These are phyloP conservation scores for Platysternon megacephalum DNA, from an alignment of 2,113 vertebrate genomes.

Conservation along the genomic window DNA sequence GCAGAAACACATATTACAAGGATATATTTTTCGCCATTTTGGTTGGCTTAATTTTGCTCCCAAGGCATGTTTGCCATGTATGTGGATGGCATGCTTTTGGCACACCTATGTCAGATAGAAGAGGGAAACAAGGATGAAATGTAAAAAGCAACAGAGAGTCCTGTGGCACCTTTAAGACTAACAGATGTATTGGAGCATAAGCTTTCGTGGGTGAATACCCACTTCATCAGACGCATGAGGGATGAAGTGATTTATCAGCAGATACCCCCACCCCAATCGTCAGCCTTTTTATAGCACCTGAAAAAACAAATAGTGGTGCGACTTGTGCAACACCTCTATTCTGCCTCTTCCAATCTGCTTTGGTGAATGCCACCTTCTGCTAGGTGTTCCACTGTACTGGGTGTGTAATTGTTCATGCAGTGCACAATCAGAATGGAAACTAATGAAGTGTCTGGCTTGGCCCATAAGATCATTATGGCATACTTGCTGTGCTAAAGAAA, in stretches of 20 bases:
- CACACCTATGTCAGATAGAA: neutral
- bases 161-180: too few species aligned
- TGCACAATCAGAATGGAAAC: neutral
- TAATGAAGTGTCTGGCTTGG: neutral
- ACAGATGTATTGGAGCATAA: too few species aligned
- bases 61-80: neutral
- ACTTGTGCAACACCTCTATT: neutral
- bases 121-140: neutral
- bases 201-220: too few species aligned
- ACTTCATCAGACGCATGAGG: too few species aligned
- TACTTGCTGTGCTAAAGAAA: constrained; percentile 8
- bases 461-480: neutral
- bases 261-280: neutral
- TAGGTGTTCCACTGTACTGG: neutral
- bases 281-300: neutral
- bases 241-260: neutral
- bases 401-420: neutral
- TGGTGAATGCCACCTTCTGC: neutral
- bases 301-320: neutral
- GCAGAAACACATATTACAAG: neutral
- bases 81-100: neutral
- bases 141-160: too few species aligned
- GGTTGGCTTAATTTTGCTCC: neutral
- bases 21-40: neutral
- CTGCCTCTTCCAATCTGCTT: neutral